Conservation (phyloP, 1,140 invertebrate species). For the Drosophila sp. region DNA sequence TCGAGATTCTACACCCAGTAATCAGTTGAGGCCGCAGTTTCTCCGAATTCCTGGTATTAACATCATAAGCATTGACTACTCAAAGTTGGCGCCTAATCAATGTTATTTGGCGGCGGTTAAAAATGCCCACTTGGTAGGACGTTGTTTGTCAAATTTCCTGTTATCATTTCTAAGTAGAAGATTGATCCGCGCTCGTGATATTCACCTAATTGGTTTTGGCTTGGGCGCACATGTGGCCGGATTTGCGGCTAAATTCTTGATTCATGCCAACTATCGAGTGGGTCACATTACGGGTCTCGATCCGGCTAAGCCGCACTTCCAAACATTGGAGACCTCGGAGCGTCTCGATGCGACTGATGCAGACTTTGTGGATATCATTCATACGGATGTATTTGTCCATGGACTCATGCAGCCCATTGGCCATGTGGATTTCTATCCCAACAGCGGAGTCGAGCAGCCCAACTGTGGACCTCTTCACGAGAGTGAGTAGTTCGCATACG, state of each 20-base stretch:
- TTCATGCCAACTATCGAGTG: neutral
- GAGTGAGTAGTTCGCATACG: constrained; percentile 11
- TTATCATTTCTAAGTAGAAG: neutral
- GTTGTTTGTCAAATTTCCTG: neutral
- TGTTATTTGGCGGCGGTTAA: neutral
- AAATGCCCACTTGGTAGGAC: neutral
- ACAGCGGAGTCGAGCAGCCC: constrained; percentile 41
- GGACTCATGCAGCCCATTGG: constrained; percentile 37
- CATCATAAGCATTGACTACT: constrained; percentile 4
- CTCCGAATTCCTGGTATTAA: neutral
- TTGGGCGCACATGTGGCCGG: constrained; percentile 17
- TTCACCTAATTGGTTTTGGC: constrained; percentile 12
- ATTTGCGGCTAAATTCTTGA: neutral
- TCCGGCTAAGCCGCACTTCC: constrained; percentile 16
- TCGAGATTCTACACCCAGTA: neutral
- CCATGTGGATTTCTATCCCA: constrained; percentile 50
- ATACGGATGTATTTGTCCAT: constrained; percentile 42
- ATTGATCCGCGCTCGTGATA: neutral
- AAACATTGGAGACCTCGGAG: neutral
- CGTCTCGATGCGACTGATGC: constrained; percentile 49
- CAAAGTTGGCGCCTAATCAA: neutral
- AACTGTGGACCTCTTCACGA: constrained; percentile 18
- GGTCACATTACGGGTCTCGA: constrained; percentile 12
- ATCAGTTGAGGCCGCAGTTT: neutral
- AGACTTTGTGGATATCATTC: constrained; percentile 48